phyloP scores from a whole-genome alignment of 2,888 invertebrate species.

The Dascillus cervinus region DNA sequence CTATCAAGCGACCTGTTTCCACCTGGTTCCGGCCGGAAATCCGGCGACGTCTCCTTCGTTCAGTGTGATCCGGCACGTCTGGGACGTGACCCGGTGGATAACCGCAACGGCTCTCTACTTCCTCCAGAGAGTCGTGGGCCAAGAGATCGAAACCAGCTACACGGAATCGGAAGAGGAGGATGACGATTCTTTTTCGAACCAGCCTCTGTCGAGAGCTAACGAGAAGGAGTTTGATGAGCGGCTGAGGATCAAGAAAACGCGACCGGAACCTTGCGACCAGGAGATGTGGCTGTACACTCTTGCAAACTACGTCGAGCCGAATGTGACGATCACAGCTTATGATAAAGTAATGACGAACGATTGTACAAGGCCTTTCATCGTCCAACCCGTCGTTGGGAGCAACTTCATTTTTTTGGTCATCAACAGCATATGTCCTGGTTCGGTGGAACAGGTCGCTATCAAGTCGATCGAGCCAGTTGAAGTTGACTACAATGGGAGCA shows the following conservation, averaged over 20 bases:
- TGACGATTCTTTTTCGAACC: conserved; percentile 38
- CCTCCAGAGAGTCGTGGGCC: conserved; percentile 45
- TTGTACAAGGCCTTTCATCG: conserved; percentile 59
- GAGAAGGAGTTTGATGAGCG: conserved; percentile 49
- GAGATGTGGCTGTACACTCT: conserved; percentile 44
- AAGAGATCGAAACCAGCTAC: conserved; percentile 37
- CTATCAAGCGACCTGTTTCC: conserved; percentile 85
- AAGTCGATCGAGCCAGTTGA: conserved; percentile 29
- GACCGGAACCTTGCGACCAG: conserved; percentile 80
- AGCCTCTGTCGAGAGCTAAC: conserved; percentile 42
- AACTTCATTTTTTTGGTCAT: conserved; percentile 75
- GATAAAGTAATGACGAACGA: conserved; percentile 34
- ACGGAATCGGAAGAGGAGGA: conserved; percentile 41
- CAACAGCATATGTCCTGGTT: conserved; percentile 51
- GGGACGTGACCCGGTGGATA: conserved; percentile 52
- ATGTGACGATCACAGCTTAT: conserved; percentile 34
- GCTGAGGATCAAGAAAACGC: conserved; percentile 67
- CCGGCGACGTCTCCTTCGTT: no score
- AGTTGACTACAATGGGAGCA: conserved; percentile 43
- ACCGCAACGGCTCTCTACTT: conserved; percentile 51
- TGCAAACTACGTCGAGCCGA: conserved; percentile 32
- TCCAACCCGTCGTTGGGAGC: conserved; percentile 67
- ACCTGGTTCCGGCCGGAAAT: conserved; percentile 53
- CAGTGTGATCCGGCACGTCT: no score
- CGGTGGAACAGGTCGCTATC: conserved; percentile 13